Evolutionary conservation across 2,113 vertebrate genomes (phyloP).

Genomic region (Electrona antarctica): DNA sequence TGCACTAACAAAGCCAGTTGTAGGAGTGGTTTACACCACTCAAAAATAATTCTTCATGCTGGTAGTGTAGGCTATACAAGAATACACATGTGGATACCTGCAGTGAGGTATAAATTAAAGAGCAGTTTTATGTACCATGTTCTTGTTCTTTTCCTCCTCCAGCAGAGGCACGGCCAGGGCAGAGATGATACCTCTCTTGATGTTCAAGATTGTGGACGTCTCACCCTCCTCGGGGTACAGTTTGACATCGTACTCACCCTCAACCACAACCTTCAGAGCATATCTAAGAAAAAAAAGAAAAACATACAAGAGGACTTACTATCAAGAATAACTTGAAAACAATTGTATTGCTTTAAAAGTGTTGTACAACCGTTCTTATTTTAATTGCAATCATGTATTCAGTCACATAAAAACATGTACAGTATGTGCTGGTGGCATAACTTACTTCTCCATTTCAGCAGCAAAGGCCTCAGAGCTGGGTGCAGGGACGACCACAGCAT

Average conservation of each 20-base stretch:
- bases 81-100: neutral
- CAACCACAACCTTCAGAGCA: constrained; percentile 84
- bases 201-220: constrained; percentile 85
- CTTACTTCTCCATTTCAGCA: constrained; percentile 88
- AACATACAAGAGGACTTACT: no score
- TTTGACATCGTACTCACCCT: constrained; percentile 78
- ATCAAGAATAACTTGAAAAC: no score
- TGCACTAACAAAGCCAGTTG: no score
- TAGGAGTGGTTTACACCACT: no score
- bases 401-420: no score
- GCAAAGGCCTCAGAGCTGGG: constrained; percentile 85
- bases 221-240: constrained; percentile 88
- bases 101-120: neutral
- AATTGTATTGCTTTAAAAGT: no score
- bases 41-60: no score
- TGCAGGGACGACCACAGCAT: constrained; percentile 77
- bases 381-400: no score
- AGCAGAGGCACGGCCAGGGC: constrained; percentile 86
- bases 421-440: no score
- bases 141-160: constrained; percentile 74
- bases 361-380: no score
- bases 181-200: constrained; percentile 95
- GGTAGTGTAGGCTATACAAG: no score
- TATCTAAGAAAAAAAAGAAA: constrained; percentile 70
- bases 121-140: constrained; percentile 62